Percentiles rank a stretch among this genome's conserved stretches.
phyloP scores from a whole-genome alignment of 2,888 invertebrate genomes.

The Venusia cambrica region DNA sequence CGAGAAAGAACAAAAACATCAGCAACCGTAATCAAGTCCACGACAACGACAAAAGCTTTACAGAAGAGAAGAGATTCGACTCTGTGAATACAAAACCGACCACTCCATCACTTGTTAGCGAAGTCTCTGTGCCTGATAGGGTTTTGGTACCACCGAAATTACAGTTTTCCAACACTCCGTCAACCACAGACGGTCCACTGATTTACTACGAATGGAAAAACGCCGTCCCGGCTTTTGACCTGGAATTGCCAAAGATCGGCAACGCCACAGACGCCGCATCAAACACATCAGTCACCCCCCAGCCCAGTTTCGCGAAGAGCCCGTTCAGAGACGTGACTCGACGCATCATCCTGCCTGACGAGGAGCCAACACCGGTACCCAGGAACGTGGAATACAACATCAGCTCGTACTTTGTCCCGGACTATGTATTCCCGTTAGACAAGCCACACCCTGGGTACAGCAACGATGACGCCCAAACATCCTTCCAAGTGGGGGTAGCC shows the following conservation, averaged over 20 bases:
- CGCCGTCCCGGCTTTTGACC: slow-evolving; percentile 82
- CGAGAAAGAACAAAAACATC: slow-evolving; percentile 53
- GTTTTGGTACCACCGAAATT: slow-evolving; percentile 79
- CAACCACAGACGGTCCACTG: slow-evolving; percentile 82
- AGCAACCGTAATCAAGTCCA: slow-evolving; percentile 44
- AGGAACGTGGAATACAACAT: slow-evolving; percentile 78
- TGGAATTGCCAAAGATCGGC: slow-evolving; percentile 75
- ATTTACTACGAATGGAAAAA: slow-evolving; percentile 85
- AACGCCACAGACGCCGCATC: slow-evolving; percentile 52
- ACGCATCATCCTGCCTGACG: slow-evolving; percentile 51
- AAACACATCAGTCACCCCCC: slow-evolving; percentile 32
- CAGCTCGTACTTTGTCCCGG: slow-evolving; percentile 82
- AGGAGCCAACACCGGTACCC: slow-evolving; percentile 42
- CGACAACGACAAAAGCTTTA: slow-evolving; percentile 48
- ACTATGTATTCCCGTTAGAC: slow-evolving; percentile 82
- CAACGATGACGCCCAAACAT: slow-evolving; percentile 77
- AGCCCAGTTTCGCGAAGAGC: slow-evolving; percentile 48
- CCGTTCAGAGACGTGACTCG: slow-evolving; percentile 59
- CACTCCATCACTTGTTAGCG: slow-evolving; percentile 24
- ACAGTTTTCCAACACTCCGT: slow-evolving; percentile 55
- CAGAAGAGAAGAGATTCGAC: slow-evolving; percentile 48
- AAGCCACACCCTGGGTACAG: slow-evolving; percentile 82
- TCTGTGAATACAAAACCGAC: slow-evolving; percentile 53
- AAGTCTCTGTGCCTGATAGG: slow-evolving; percentile 45
- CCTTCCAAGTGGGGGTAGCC: slow-evolving; percentile 81